Percentiles rank a stretch among this genome's conserved stretches.
These are phyloP conservation scores for Meiosimyza platycephala DNA, from an alignment of 2,888 invertebrate species.

Conservation along the genomic window DNA sequence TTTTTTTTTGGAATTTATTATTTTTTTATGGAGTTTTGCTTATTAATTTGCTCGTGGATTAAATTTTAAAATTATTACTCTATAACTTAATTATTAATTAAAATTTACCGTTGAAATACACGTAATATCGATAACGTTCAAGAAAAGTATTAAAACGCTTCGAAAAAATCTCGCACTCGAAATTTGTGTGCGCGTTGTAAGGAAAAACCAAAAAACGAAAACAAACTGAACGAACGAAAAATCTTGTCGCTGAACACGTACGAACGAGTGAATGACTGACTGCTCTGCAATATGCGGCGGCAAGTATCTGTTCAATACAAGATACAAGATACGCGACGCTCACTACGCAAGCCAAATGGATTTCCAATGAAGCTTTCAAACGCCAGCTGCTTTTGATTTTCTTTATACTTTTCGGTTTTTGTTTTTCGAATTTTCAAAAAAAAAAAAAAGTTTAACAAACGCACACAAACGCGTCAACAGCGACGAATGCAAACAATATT, in stretches of 20 bases:
- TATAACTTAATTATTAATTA: too few species aligned
- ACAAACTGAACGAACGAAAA: slow-evolving; percentile 28
- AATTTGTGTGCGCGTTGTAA: background rate
- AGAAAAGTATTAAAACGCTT: background rate
- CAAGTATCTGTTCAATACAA: slow-evolving; percentile 4
- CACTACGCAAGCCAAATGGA: background rate
- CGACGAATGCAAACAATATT: too few species aligned
- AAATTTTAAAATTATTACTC: too few species aligned
- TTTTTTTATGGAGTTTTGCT: too few species aligned
- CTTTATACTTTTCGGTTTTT: too few species aligned
- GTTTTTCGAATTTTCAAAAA: background rate
- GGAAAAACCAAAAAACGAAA: slow-evolving; percentile 25
- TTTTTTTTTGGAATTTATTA: too few species aligned
- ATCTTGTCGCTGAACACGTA: slow-evolving; percentile 15
- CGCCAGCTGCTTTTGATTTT: background rate
- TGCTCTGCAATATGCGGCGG: slow-evolving; percentile 5
- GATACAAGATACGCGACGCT: slow-evolving; percentile 10
- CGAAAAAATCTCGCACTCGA: slow-evolving; percentile 7
- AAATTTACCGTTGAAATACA: slow-evolving; percentile 15
- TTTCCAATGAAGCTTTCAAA: background rate
- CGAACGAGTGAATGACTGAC: slow-evolving; percentile 10
- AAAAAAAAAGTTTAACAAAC: too few species aligned
- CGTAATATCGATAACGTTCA: too few species aligned
- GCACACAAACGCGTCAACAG: too few species aligned
- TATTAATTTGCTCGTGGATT: too few species aligned